phyloP scores from a whole-genome alignment of 1,140 invertebrate genomes.

The Zaprionus taronus region DNA sequence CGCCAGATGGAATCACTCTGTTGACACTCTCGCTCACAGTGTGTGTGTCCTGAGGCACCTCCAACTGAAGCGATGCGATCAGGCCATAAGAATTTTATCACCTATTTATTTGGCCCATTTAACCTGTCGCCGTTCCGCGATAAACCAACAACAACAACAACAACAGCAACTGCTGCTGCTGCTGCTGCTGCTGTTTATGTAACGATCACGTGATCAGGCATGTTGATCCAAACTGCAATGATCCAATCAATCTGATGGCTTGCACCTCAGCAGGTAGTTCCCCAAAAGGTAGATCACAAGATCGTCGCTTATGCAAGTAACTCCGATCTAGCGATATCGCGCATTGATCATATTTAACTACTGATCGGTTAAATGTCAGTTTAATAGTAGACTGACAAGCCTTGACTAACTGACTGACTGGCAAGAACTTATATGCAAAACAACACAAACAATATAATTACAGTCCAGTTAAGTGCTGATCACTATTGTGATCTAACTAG shows the following conservation, averaged over 20 bases:
- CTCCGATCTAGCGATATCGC: background rate
- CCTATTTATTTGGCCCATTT: slow-evolving; percentile 39
- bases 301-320: background rate
- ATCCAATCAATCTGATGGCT: slow-evolving; percentile 2
- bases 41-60: background rate
- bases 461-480: background rate
- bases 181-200: slow-evolving; percentile 4
- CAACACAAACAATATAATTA: background rate
- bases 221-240: slow-evolving; percentile 1
- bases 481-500: background rate
- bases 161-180: background rate
- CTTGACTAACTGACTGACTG: background rate
- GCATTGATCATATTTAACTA: background rate
- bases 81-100: slow-evolving; percentile 47
- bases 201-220: slow-evolving; percentile 23
- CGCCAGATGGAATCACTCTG: slow-evolving; percentile 13
- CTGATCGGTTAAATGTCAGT: background rate
- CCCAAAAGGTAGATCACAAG: slow-evolving; percentile 7
- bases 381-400: background rate
- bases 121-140: slow-evolving; percentile 31
- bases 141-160: slow-evolving; percentile 4
- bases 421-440: background rate
- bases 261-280: slow-evolving; percentile 13
- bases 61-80: slow-evolving; percentile 30
- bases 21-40: slow-evolving; percentile 7